These are phyloP conservation scores for Ctenicera cuprea DNA, from an alignment of 2,888 invertebrate genomes.

Conservation along the genomic window DNA sequence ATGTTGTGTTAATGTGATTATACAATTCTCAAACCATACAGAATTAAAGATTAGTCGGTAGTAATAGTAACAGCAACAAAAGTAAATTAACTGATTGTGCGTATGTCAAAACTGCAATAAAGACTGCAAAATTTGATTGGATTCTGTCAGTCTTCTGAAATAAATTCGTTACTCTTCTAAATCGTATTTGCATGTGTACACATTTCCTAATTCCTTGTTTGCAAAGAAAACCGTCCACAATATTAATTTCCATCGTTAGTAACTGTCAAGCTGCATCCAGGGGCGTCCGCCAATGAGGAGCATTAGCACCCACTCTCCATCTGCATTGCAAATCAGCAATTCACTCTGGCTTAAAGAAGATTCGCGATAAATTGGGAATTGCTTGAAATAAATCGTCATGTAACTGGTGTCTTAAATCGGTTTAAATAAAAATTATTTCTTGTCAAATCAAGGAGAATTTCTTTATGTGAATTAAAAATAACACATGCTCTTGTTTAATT, in stretches of 20 bases:
- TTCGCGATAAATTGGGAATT: constrained; percentile 67
- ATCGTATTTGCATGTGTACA: constrained; percentile 30
- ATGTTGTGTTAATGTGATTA: too few relatives aligned
- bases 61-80: too few relatives aligned
- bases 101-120: too few relatives aligned
- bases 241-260: constrained; percentile 66
- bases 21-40: too few relatives aligned
- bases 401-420: constrained; percentile 53
- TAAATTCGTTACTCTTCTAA: constrained; percentile 7
- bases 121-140: not conserved
- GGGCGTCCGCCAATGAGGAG: constrained; percentile 59
- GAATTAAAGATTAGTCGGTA: too few relatives aligned
- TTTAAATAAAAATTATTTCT: constrained; percentile 22
- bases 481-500: not conserved
- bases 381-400: constrained; percentile 64
- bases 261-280: constrained; percentile 66
- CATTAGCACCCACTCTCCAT: constrained; percentile 59
- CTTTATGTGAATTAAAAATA: not conserved
- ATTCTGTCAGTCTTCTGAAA: not conserved
- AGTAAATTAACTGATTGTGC: too few relatives aligned
- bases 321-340: constrained; percentile 70
- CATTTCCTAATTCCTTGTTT: constrained; percentile 45
- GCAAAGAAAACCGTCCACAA: constrained; percentile 48
- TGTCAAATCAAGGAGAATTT: not conserved
- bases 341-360: constrained; percentile 65